Evolutionary conservation across 2,888 invertebrate genomes (phyloP), one percentile per base, ranked within the genome.

Genomic region (Pollenia labialis): DNA sequence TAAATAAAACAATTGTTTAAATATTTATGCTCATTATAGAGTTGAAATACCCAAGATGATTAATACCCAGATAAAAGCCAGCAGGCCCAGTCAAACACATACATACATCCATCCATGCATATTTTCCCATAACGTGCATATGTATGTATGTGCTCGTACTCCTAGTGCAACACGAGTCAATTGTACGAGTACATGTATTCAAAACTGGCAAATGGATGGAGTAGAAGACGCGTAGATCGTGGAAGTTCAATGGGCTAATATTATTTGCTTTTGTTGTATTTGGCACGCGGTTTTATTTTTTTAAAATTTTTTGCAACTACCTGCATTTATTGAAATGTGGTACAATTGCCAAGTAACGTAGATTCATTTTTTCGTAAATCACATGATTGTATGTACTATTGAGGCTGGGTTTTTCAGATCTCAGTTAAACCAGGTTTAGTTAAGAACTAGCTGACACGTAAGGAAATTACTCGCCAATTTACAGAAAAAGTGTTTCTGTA

Each of bases 1-100:
- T 66, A 11, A 42, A 46, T 54, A 71, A 71, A 80, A 52, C 69
- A 80, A 60, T 60, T 80, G 77, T 60, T 80, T 60, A 80, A 80
- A 77, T 66, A 76, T 74, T 46, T 74, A 48, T 76, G 10, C 56
- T 66, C 23, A 46, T 54, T 46, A 56, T 44, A 40, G 40, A 60
- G 44, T 54, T 54, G 62, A 64, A 64, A 54, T 44, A 46, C 32
- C 14, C 42, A 16, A 32, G 32, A 32, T 56, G 54, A 77, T 69
- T 50, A 44, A 50, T 60, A n/a, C 58, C 2, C 52, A 77, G 66
- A 66, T 46, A 46, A 56, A 16, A 48, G 44, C 23, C 11, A 16
- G 23, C 23, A 32, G 4, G 16, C 1, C 12, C 12, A 40, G 16
- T 12, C 6, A 18, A 4, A 64, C 2, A 23, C 18, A 23, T 23